Conservation (phyloP, 2,797 vertebrate genomes). For the Leptatherina wallacei region DNA sequence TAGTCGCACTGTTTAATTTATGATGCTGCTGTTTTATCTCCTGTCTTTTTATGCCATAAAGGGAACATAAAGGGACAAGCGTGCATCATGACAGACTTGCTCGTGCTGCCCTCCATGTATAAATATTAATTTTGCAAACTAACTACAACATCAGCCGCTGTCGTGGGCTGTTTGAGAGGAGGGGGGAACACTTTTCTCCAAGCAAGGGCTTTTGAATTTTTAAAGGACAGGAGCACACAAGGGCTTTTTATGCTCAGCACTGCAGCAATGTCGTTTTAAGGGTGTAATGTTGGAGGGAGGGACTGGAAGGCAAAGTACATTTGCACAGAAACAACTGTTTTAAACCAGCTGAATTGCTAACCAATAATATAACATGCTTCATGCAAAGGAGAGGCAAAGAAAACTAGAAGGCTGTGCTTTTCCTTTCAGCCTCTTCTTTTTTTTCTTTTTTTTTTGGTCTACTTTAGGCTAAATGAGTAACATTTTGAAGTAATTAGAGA, state of each 20-base stretch:
- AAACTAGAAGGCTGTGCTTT: conserved; percentile 32
- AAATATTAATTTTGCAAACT: conserved; percentile 79
- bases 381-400: conserved; percentile 44
- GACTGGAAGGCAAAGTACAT: conserved; percentile 59
- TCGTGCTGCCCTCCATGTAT: conserved; percentile 62
- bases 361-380: conserved; percentile 42
- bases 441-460: conserved; percentile 29
- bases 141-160: conserved; percentile 70
- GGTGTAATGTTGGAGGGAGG: conserved; percentile 48
- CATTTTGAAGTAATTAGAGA: conserved; percentile 52
- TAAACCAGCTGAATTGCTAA: conserved; percentile 68
- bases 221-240: conserved; percentile 81
- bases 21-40: conserved; percentile 64
- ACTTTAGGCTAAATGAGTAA: conserved; percentile 50
- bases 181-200: conserved; percentile 60
- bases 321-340: conserved; percentile 70
- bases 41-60: conserved; percentile 60
- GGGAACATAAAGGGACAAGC: conserved; percentile 66
- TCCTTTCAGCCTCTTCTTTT: conserved; percentile 42
- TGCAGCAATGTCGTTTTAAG: conserved; percentile 56
- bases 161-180: conserved; percentile 55
- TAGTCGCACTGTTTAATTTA: conserved; percentile 70
- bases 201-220: conserved; percentile 84
- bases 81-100: conserved; percentile 42
- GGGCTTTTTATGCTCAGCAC: conserved; percentile 81